Percentiles rank a stretch among this genome's conserved stretches.
Conservation (phyloP, 2,888 invertebrate species). For the Caenorhabditis sulstoni region DNA sequence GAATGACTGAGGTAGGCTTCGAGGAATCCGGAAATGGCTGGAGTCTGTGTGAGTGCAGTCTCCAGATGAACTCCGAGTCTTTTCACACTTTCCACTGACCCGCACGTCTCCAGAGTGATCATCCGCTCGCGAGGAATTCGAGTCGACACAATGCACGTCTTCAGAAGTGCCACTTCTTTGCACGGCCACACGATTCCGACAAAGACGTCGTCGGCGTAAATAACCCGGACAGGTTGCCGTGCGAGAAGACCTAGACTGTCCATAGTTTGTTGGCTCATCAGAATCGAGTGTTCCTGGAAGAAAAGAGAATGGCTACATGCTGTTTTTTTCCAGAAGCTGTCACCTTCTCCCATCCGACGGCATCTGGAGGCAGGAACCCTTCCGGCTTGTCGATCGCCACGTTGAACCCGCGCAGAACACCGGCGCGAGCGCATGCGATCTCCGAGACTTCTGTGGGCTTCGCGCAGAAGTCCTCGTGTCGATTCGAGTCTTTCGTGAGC, state of each 20-base stretch:
- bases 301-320: too few species aligned
- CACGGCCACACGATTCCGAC: constrained; percentile 75
- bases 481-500: constrained; percentile 45
- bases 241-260: constrained; percentile 66
- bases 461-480: constrained; percentile 54
- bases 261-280: constrained; percentile 71
- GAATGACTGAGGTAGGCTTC: constrained; percentile 51
- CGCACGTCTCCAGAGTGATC: constrained; percentile 31
- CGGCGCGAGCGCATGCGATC: constrained; percentile 22
- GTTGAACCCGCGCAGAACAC: constrained; percentile 44
- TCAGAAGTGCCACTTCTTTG: constrained; percentile 66
- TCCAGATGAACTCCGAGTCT: neutral
- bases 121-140: constrained; percentile 42
- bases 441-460: constrained; percentile 18
- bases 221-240: constrained; percentile 56
- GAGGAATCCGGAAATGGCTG: constrained; percentile 21
- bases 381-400: constrained; percentile 33
- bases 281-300: constrained; percentile 60
- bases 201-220: constrained; percentile 26
- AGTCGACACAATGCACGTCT: constrained; percentile 24
- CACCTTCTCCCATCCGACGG: constrained; percentile 65
- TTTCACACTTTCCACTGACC: constrained; percentile 28
- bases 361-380: constrained; percentile 60
- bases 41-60: neutral
- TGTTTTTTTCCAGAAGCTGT: neutral